phyloP scores from a whole-genome alignment of 1,140 invertebrate genomes.

The Brachionus paranguensis region DNA sequence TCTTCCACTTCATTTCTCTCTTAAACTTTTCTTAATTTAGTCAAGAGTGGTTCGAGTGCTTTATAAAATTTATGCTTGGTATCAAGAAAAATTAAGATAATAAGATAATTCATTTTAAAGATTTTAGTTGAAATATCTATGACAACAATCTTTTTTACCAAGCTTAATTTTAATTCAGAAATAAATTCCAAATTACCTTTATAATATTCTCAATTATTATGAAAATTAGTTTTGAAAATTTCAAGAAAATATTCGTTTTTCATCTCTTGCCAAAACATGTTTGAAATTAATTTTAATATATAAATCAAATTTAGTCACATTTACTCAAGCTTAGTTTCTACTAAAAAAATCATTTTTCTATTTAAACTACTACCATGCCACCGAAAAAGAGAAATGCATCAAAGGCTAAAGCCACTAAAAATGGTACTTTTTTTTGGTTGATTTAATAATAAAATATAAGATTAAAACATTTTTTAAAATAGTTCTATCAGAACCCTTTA shows the following conservation, averaged over 20 bases:
- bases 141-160: too few relatives aligned
- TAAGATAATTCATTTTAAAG: too few relatives aligned
- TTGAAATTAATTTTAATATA: background rate
- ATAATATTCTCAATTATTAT: constrained; percentile 44
- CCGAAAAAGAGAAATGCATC: constrained; percentile 21
- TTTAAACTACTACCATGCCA: background rate
- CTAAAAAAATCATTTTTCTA: background rate
- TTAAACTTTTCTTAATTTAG: too few relatives aligned
- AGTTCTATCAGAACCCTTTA: background rate
- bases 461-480: too few relatives aligned
- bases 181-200: background rate
- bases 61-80: too few relatives aligned
- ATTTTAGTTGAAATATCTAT: too few relatives aligned
- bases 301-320: background rate
- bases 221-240: constrained; percentile 46
- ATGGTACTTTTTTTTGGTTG: background rate
- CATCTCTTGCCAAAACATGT: background rate
- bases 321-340: background rate
- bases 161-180: too few relatives aligned
- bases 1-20: too few relatives aligned
- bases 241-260: constrained; percentile 34
- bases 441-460: background rate
- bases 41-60: too few relatives aligned
- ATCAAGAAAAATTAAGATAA: too few relatives aligned
- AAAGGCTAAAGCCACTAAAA: background rate